Evolutionary conservation across 2,113 vertebrate species (phyloP).

Genomic region (Spea multiplicata): DNA sequence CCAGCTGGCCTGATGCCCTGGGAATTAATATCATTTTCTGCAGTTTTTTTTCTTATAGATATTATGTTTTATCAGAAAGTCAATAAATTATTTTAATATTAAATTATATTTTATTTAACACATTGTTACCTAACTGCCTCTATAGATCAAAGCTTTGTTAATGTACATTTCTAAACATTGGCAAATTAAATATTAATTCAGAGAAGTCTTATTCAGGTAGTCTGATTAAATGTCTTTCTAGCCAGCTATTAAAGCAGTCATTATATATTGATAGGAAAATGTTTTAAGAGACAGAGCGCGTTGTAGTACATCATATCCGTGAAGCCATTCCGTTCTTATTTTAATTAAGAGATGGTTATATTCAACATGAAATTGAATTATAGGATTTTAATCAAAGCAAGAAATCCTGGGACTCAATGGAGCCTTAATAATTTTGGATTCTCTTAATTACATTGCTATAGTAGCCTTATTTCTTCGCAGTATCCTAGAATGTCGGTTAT

Average conservation of each 20-base stretch:
- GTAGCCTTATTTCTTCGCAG: not conserved
- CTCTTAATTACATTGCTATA: not conserved
- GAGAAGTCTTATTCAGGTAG: not conserved
- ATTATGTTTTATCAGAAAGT: no score
- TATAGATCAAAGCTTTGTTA: not conserved
- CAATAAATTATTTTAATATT: not conserved
- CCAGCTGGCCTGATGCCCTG: no score
- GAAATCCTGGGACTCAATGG: not conserved
- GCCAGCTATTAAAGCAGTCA: not conserved
- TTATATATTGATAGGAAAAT: not conserved
- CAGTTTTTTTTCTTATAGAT: no score
- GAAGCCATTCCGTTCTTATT: not conserved
- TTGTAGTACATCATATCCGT: not conserved
- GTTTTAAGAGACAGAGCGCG: not conserved
- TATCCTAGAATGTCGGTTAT: not conserved
- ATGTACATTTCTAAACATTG: not conserved
- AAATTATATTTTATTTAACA: not conserved
- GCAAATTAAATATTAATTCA: conserved; percentile 2
- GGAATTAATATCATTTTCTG: no score
- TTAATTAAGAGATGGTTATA: not conserved
- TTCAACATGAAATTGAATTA: not conserved
- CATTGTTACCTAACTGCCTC: not conserved
- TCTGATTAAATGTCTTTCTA: not conserved
- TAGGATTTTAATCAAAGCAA: not conserved
- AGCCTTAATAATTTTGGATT: not conserved